Evolutionary conservation across 2,888 invertebrate species (phyloP), one percentile per base, ranked within the genome.

Genomic region (Neoaliturus tenellus): DNA sequence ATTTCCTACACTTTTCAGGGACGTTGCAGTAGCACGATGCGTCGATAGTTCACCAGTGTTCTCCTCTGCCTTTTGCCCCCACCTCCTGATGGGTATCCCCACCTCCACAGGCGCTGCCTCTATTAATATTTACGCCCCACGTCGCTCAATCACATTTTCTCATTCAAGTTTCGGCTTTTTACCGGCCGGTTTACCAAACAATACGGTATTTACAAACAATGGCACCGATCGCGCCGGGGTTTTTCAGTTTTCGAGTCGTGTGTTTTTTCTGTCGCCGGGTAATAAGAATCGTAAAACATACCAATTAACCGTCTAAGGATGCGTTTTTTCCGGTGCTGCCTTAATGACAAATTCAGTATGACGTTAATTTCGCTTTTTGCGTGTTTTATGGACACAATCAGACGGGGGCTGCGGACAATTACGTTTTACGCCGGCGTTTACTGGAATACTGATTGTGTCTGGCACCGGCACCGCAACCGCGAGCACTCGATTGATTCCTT

Each of bases 181-280:
- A 75, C 75, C 14, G 75, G 28, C 25, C 39, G 71, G 41, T 81
- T 81, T 81, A 81, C 31, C 69, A 71, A 81, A 81, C 81, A 71
- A 81, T 71, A 35, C 39, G 39, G 41, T 41, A 81, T 81, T 81
- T 71, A 81, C 81, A 81, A 81, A 81, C 81, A 81, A 81, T 81
- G 81, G 71, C 62, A 62, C 28, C 14, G 12, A 6, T 17, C n/a
- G 44, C 44, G 48, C 39, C 71, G 71, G 39, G 39, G 39, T 39
- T 41, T 62, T 62, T 62, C 62, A 62, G 62, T 62, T 62, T 62
- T 28, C 62, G 6, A 62, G 28, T 28, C 28, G 58, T 20, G 62
- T 5, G 55, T 20, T 55, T 55, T 62, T 62, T 62, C 23, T 51
- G 51, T 23, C 25, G 28, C 31, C 41, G 20, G 20, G 35, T 41